Evolutionary conservation across 2,113 vertebrate species (phyloP), one percentile per base, ranked within the genome.

Genomic region (Mionectes macconnelli): DNA sequence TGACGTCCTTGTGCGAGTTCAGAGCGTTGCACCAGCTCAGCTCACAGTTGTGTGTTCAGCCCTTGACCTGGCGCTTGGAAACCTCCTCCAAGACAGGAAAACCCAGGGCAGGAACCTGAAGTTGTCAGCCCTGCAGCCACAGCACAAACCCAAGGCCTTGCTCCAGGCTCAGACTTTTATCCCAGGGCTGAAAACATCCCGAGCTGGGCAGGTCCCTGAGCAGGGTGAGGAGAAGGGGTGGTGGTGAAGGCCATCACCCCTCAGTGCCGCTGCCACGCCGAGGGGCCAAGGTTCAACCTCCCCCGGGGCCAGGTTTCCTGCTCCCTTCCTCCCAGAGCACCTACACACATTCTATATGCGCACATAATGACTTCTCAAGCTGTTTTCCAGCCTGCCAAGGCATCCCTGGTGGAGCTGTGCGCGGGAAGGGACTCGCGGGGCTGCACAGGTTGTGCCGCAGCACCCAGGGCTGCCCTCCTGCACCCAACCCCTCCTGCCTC

Each of bases 11-110:
- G 31, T 5, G 1, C 23, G 6, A 67, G 76, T 37, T 64, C 10
- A 22, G 83, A 45, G 56, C 56, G 1, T 40, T 70, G 78, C 73
- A 33, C 24, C 73, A 62, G 69, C 84, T 68, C 2, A 8, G 39
- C 69, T 68, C 2, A 25, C 19, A 3, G 14, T 62, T 40, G 78
- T 56, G 2, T 2, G 25, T 2, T 70, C 40, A 12, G 50, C 4
- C 76, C 84, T 81, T 88, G 91, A 84, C 91, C 37, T 0, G 1
- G 8, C 79, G 3, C 4, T 93, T 57, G 59, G 94, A 95, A 93
- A 81, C 56, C 45, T 91, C 84, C 84, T 67, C 60, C 7, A 13
- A 72, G 79, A 52, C 91, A 91, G 91, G 91, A 95, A 95, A 95
- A 72, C 84, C 74, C 5, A 87, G 93, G 87, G 94, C 67, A 60